Percentiles rank a stretch among this genome's conserved stretches.
Conservation (phyloP, 2,888 invertebrate species). For the Altica lythri region DNA sequence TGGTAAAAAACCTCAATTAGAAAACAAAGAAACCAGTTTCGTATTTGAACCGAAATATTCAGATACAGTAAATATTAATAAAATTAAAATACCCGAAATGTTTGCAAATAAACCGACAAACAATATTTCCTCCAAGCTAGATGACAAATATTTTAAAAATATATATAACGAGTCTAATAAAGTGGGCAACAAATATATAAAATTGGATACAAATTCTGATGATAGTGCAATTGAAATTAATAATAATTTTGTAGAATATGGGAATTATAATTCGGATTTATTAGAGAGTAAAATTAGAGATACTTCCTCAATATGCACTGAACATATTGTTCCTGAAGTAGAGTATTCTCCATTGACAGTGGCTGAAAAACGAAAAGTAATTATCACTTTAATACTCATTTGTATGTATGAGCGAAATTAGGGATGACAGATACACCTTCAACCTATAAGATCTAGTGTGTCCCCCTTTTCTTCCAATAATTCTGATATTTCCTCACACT, state of each 20-base stretch:
- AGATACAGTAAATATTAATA: conserved; percentile 50
- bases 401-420: too few species aligned
- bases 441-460: too few species aligned
- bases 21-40: not conserved
- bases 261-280: not conserved
- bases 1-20: conserved; percentile 53
- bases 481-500: too few species aligned
- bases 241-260: not conserved
- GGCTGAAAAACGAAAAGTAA: conserved; percentile 39
- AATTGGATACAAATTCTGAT: too few species aligned
- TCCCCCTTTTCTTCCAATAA: too few species aligned
- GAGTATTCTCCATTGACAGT: conserved; percentile 31
- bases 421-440: too few species aligned
- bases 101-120: conserved; percentile 40
- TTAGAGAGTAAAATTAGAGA: conserved; percentile 6
- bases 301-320: conserved; percentile 49
- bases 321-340: conserved; percentile 49
- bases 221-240: conserved; percentile 1
- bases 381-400: too few species aligned
- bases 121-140: conserved; percentile 4
- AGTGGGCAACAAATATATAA: too few species aligned
- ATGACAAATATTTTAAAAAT: conserved; percentile 32
- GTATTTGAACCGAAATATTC: conserved; percentile 17
- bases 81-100: conserved; percentile 57
- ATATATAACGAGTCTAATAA: conserved; percentile 19